Evolutionary conservation across 2,797 vertebrate species (phyloP).

Genomic region (Sebastes minor): DNA sequence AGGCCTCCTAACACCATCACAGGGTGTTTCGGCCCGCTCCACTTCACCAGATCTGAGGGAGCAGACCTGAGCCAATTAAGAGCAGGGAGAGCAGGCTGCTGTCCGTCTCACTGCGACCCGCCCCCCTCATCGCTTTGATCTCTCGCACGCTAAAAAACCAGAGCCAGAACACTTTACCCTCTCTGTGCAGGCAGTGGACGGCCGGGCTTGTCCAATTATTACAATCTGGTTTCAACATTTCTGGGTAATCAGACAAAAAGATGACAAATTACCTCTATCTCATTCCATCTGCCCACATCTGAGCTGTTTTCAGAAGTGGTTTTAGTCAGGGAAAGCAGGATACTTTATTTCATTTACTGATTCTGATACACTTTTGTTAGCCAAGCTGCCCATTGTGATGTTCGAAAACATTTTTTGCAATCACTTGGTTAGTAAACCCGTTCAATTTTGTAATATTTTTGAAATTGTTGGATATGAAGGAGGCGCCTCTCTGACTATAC

Average conservation of each 20-base stretch:
- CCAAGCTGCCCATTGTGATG: not conserved
- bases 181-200: conserved; percentile 51
- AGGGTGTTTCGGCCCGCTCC: conserved; percentile 73
- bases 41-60: conserved; percentile 79
- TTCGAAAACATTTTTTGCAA: not conserved
- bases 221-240: conserved; percentile 75
- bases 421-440: not conserved
- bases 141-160: conserved; percentile 64
- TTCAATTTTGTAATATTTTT: not conserved
- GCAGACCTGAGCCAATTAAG: conserved; percentile 78
- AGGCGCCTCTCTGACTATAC: not conserved
- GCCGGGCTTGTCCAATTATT: conserved; percentile 74
- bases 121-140: conserved; percentile 74
- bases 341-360: not conserved
- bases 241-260: conserved; percentile 66
- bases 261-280: conserved; percentile 65
- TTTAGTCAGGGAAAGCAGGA: not conserved
- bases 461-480: not conserved
- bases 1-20: conserved; percentile 76
- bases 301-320: not conserved
- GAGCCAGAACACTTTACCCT: conserved; percentile 70
- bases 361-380: not conserved
- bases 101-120: conserved; percentile 61
- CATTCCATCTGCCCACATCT: conserved; percentile 38
- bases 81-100: conserved; percentile 67